Percentiles rank a stretch among this genome's conserved stretches.
Conservation (phyloP, 2,113 vertebrate species). For the Hystrix cristata region DNA sequence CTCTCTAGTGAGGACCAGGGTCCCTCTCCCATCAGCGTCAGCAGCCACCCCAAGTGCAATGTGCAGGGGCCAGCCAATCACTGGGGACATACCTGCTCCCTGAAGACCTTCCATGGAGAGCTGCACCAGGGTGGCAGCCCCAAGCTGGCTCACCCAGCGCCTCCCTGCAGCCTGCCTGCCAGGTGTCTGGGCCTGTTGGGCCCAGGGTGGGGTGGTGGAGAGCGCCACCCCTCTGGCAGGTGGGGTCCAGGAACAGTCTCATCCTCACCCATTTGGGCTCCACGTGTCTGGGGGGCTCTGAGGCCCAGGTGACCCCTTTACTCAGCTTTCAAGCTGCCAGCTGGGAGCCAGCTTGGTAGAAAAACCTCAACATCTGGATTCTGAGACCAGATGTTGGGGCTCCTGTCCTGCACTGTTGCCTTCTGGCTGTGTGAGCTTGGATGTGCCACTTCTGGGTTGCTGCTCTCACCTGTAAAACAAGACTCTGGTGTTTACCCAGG, state of each 20-base stretch:
- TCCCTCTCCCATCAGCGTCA: background rate
- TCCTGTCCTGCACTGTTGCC: background rate
- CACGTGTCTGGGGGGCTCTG: background rate
- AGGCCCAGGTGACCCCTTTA: background rate
- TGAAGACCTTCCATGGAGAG: background rate
- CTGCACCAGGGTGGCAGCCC: background rate
- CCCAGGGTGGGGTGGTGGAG: too few relatives aligned
- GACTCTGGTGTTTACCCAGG: background rate
- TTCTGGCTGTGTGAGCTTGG: background rate
- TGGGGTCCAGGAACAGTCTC: background rate
- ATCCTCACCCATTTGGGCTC: background rate
- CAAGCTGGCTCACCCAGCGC: background rate
- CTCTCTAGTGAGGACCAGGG: background rate
- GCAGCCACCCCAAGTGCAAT: background rate
- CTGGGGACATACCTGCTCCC: background rate
- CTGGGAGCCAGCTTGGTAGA: background rate
- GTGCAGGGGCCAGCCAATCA: background rate
- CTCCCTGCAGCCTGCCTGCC: background rate
- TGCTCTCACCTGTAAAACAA: background rate
- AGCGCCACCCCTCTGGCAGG: background rate
- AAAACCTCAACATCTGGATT: conserved; percentile 7
- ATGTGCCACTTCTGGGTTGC: background rate
- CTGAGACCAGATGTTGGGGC: background rate
- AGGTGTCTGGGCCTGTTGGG: background rate
- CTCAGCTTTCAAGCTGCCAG: conserved; percentile 3